These are phyloP conservation scores for Epiblema foenella DNA, from an alignment of 2,888 invertebrate genomes.

Conservation along the genomic window DNA sequence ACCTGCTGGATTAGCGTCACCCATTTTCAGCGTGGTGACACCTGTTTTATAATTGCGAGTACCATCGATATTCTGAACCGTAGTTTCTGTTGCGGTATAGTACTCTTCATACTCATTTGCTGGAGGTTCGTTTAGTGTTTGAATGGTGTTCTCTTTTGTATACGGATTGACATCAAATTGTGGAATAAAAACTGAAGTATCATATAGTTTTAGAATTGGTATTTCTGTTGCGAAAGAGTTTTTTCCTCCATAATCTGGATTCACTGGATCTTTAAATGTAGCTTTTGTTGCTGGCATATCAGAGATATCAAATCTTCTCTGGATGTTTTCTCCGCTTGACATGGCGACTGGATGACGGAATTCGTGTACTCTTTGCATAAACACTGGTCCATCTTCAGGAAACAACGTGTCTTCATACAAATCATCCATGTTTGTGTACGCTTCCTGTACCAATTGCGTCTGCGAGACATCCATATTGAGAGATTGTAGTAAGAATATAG, in stretches of 20 bases:
- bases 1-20: background rate
- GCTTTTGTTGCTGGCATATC: background rate
- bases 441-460: background rate
- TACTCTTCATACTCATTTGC: background rate
- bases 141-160: background rate
- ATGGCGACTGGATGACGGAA: background rate
- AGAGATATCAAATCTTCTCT: background rate
- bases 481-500: background rate
- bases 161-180: background rate
- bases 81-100: background rate
- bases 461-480: background rate
- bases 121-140: background rate
- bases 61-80: background rate
- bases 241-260: background rate
- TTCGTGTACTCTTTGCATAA: background rate
- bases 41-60: background rate
- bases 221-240: background rate
- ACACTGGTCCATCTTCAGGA: conserved; percentile 1
- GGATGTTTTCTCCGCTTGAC: background rate
- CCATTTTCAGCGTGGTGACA: background rate
- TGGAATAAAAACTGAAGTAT: background rate
- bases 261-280: background rate
- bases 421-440: background rate
- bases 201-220: background rate
- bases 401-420: background rate